phyloP scores from a whole-genome alignment of 2,888 invertebrate genomes.

The Ornithoptera priamus region DNA sequence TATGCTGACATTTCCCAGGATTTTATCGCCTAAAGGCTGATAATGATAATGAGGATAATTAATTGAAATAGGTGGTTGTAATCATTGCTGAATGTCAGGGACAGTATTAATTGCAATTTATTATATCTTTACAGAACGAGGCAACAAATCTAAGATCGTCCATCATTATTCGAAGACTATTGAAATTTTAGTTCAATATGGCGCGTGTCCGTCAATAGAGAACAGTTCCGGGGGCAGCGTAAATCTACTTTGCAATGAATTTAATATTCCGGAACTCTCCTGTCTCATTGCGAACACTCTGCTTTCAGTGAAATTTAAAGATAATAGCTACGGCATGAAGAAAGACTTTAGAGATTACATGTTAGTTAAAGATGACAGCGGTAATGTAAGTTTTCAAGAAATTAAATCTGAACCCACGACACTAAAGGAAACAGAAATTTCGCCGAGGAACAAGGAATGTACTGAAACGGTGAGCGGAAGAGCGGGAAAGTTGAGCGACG shows the following conservation, averaged over 20 bases:
- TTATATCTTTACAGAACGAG: slow-evolving; percentile 45
- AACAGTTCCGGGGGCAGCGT: slow-evolving; percentile 70
- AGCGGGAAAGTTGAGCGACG: not conserved
- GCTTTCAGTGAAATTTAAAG: slow-evolving; percentile 37
- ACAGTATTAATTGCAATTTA: no score
- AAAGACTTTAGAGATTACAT: slow-evolving; percentile 42
- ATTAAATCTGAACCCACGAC: slow-evolving; percentile 16
- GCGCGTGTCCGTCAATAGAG: slow-evolving; percentile 65
- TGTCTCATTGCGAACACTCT: slow-evolving; percentile 54
- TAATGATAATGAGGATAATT: not conserved
- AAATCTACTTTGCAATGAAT: slow-evolving; percentile 65
- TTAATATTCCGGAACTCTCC: slow-evolving; percentile 50
- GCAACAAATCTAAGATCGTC: slow-evolving; percentile 50
- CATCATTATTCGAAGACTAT: slow-evolving; percentile 60
- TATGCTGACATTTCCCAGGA: no score
- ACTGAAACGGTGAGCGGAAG: not conserved
- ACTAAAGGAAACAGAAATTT: not conserved
- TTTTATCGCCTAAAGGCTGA: no score
- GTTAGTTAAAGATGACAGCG: slow-evolving; percentile 45
- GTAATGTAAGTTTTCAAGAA: slow-evolving; percentile 38
- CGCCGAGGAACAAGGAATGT: not conserved
- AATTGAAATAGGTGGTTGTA: not conserved
- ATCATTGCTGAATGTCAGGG: no score
- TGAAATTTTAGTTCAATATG: slow-evolving; percentile 58
- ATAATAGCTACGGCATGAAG: slow-evolving; percentile 24